These are phyloP conservation scores for Chlorodrepanis virens DNA, from an alignment of 2,113 vertebrate species.

Conservation along the genomic window DNA sequence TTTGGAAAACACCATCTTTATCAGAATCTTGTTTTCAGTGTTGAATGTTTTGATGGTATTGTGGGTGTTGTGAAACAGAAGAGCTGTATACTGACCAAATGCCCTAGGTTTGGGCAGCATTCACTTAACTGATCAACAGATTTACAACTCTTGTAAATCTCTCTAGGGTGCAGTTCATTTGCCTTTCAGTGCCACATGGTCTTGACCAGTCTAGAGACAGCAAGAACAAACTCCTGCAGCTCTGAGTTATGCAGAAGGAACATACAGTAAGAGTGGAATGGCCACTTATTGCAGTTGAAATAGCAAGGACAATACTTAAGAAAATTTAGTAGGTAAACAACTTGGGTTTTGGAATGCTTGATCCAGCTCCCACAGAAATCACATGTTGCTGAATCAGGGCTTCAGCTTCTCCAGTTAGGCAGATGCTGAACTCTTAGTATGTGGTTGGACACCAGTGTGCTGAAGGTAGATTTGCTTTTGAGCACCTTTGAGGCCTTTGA, in stretches of 20 bases:
- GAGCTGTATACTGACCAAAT: background rate
- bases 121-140: background rate
- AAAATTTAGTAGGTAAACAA: conserved; percentile 8
- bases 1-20: background rate
- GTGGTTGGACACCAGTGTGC: background rate
- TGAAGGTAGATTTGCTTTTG: background rate
- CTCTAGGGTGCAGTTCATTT: background rate
- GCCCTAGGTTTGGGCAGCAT: background rate
- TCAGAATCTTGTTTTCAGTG: background rate
- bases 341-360: conserved; percentile 24
- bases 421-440: background rate
- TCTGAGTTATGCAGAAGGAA: background rate
- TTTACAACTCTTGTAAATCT: background rate
- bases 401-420: conserved; percentile 3
- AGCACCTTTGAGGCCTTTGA: background rate
- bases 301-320: background rate
- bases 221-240: background rate
- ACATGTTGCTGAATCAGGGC: conserved; percentile 36
- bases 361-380: conserved; percentile 36
- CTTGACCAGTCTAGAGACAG: background rate
- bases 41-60: background rate
- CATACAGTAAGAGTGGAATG: background rate
- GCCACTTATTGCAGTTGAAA: background rate
- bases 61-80: background rate
- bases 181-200: background rate